These are phyloP conservation scores for Masticophis lateralis DNA, from an alignment of 2,797 vertebrate species.

Conservation along the genomic window DNA sequence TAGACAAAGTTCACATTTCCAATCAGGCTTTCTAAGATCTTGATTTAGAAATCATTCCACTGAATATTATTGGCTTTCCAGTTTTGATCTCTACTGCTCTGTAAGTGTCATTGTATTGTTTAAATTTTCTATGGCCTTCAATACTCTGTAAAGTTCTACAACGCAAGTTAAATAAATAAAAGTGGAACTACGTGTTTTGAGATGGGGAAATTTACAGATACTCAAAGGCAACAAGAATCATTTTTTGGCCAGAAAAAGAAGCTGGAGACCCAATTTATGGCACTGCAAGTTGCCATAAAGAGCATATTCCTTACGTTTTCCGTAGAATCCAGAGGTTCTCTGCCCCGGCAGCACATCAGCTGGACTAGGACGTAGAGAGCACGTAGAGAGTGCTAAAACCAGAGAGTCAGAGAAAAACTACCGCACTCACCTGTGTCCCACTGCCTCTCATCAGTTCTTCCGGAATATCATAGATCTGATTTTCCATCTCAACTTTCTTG, in stretches of 20 bases:
- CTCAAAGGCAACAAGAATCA: neutral
- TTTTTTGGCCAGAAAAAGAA: neutral
- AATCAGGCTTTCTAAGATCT: neutral
- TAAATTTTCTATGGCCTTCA: neutral
- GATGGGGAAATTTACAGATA: neutral
- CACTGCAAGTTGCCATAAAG: no score
- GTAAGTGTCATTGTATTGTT: neutral
- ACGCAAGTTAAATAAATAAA: neutral
- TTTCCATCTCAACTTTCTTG: constrained; percentile 92
- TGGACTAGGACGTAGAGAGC: neutral
- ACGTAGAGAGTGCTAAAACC: neutral
- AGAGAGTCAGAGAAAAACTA: rapidly evolving
- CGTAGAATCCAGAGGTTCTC: neutral
- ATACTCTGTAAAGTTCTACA: neutral
- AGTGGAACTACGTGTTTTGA: neutral
- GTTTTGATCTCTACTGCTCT: neutral
- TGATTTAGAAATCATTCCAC: neutral
- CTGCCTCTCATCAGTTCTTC: constrained; percentile 88
- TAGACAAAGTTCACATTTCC: neutral
- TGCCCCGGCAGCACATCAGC: neutral
- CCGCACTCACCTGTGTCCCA: constrained; percentile 79
- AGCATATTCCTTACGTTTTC: neutral
- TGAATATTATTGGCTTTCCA: neutral
- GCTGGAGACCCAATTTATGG: neutral
- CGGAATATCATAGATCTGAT: constrained; percentile 90